Evolutionary conservation across 1,140 invertebrate genomes (phyloP).

Genomic region (Pogonognathellus flavescens): DNA sequence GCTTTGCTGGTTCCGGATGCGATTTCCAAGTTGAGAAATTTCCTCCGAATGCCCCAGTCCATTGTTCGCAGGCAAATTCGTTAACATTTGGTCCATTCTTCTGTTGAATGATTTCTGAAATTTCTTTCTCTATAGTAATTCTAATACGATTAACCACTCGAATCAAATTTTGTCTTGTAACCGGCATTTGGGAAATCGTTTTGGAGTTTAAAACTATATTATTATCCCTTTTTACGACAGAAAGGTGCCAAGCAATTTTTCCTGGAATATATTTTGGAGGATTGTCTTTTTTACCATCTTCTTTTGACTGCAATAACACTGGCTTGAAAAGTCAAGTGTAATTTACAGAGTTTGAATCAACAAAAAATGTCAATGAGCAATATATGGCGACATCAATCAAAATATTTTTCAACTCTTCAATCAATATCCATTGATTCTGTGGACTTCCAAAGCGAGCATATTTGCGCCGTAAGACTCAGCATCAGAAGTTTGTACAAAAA

Average conservation of each 20-base stretch:
- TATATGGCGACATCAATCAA: constrained; percentile 49
- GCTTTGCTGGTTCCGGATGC: background rate
- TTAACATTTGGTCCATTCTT: background rate
- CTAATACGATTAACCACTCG: background rate
- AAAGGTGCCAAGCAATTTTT: background rate
- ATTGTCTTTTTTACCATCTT: background rate
- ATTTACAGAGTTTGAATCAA: background rate
- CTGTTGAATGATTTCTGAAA: background rate
- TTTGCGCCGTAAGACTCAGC: background rate
- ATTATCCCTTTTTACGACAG: background rate
- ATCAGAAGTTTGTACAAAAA: constrained; percentile 54
- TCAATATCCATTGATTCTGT: background rate
- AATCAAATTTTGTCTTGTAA: background rate
- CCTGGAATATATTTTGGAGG: background rate
- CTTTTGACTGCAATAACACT: background rate
- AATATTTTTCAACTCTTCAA: background rate
- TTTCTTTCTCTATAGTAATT: constrained; percentile 21
- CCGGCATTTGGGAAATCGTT: background rate
- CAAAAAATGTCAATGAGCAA: constrained; percentile 33
- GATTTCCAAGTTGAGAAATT: background rate
- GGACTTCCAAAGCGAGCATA: background rate
- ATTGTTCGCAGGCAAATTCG: background rate
- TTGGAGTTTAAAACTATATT: background rate
- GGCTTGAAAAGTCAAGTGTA: background rate
- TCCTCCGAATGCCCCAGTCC: background rate